Percentiles rank a stretch among this genome's conserved stretches.
These are phyloP conservation scores for Diorhabda sublineata DNA, from an alignment of 1,140 invertebrate genomes.

Conservation along the genomic window DNA sequence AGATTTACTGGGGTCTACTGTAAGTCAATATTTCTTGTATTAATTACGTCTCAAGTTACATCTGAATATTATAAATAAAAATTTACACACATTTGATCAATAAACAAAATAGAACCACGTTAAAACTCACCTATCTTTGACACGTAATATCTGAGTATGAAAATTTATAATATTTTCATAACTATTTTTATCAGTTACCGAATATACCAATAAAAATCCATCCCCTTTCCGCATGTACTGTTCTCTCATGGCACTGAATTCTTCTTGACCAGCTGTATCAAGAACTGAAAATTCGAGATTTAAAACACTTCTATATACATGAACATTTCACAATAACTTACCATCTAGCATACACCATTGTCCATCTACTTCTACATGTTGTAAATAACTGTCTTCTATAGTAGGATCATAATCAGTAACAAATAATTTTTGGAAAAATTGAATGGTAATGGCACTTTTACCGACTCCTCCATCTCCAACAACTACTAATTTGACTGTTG, in stretches of 20 bases:
- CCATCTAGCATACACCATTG: conserved; percentile 89
- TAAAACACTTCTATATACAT: background rate
- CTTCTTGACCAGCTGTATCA: conserved; percentile 91
- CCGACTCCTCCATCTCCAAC: conserved; percentile 87
- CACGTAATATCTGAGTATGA: conserved; percentile 86
- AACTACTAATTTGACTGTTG: conserved; percentile 83
- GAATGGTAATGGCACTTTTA: conserved; percentile 88
- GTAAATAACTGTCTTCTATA: conserved; percentile 86
- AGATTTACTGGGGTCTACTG: too few relatives aligned
- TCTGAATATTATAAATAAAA: too few relatives aligned
- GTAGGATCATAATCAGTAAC: conserved; percentile 89
- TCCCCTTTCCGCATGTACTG: conserved; percentile 94
- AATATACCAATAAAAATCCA: conserved; percentile 90
- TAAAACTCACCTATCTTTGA: conserved; percentile 75
- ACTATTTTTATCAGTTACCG: conserved; percentile 85
- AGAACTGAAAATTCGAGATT: conserved; percentile 59
- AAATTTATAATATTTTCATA: conserved; percentile 78
- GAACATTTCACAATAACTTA: conserved; percentile 45
- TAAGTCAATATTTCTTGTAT: too few relatives aligned
- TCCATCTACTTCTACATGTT: conserved; percentile 89
- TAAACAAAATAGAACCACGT: conserved; percentile 34
- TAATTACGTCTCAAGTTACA: too few relatives aligned
- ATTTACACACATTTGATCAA: too few relatives aligned
- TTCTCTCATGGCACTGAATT: conserved; percentile 91
- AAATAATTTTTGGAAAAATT: conserved; percentile 83